Base-by-base conservation (phyloP, 2,113 vertebrate genomes). In the Athene cunicularia region DNA sequence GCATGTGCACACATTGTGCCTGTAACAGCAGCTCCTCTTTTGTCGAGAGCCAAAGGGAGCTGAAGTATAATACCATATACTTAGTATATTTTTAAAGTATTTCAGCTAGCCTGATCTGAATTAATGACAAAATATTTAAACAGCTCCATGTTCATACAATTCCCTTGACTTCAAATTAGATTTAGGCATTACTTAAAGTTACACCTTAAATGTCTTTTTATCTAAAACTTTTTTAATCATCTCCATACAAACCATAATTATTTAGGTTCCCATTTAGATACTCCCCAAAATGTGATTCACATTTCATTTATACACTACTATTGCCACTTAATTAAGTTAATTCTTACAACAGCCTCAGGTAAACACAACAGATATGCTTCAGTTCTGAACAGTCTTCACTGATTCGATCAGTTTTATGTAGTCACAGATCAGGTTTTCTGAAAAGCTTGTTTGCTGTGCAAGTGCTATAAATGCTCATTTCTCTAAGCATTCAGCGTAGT, bases 291-390 rank as follows among this genome's bases (percentile, higher is more conserved):
- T 77, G 63, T 66, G 67, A 80, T 94, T 80, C 75, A 30, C 70
- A 58, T 90, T 59, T 88, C 79, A 53, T 93, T 95, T 76, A 50
- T 63, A 83, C 8, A 2, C 41, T 67, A 12, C 58, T 43, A 17
- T 27, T 84, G 83, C 45, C 71, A 83, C 87, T 92, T 90, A 93
- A 90, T 83, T 95, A 71, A 96, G 86, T 62, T 59, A 87, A 93
- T 50, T 88, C 59, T 72, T 90, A 24, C 52, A 86, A n/a, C 83
- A 89, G 80, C 93, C 80, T 91, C 77, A 76, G 87, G 85, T 94
- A 70, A 70, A 30, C 55, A 82, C 81, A 50, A 73, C 37, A 89
- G 87, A 43, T 62, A n/a, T 26, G 37, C 18, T 63, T 85, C 39
- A 30, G 33, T 55, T 86, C 88, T 86, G 85, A 90, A 41, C 30